phyloP scores from a whole-genome alignment of 2,888 invertebrate species.

The Kryphioiulus occultus region DNA sequence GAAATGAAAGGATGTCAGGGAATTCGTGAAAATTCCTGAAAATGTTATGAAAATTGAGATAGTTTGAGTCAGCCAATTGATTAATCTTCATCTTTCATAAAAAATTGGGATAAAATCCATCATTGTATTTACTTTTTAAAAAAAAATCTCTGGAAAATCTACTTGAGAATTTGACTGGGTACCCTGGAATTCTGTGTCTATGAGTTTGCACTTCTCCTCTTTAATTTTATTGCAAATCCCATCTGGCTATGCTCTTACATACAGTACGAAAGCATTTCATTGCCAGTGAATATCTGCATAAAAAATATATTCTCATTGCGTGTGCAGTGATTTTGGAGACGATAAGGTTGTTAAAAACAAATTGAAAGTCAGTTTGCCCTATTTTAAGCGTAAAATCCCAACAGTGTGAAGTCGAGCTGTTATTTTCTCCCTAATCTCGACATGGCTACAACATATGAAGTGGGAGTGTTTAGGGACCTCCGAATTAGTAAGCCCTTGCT shows the following conservation, averaged over 20 bases:
- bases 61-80: too few relatives aligned
- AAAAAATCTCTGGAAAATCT: too few relatives aligned
- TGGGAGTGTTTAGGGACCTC: not conserved
- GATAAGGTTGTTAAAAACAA: slow-evolving; percentile 6
- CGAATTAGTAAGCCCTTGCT: slow-evolving; percentile 15
- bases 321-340: not conserved
- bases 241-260: not conserved
- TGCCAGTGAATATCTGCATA: not conserved
- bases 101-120: too few relatives aligned
- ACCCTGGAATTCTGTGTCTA: too few relatives aligned
- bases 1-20: too few relatives aligned
- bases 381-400: not conserved
- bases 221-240: not conserved
- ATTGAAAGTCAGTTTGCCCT: slow-evolving; percentile 1
- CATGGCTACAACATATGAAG: not conserved
- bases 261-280: not conserved
- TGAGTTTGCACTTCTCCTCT: not conserved
- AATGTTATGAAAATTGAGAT: too few relatives aligned
- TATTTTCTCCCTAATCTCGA: not conserved
- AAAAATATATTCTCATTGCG: not conserved
- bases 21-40: too few relatives aligned
- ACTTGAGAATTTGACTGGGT: too few relatives aligned
- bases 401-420: slow-evolving; percentile 3
- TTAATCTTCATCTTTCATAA: too few relatives aligned
- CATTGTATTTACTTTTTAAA: too few relatives aligned